phyloP scores from a whole-genome alignment of 2,797 vertebrate species.

The Mallotus villosus region DNA sequence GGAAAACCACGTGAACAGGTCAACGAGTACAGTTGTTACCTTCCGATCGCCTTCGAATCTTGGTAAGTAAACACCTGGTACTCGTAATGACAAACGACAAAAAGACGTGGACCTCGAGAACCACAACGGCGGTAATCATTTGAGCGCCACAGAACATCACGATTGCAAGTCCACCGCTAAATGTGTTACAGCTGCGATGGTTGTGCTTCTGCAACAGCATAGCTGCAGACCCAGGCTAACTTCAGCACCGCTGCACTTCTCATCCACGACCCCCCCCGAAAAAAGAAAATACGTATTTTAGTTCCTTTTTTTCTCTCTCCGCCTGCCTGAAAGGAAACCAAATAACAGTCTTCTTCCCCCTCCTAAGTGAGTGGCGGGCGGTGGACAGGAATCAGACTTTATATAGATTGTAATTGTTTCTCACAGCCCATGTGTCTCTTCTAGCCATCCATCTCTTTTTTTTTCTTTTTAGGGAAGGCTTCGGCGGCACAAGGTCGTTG shows the following conservation, averaged over 20 bases:
- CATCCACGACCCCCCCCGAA: conserved; percentile 44
- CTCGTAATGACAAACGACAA: too few relatives aligned
- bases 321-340: conserved; percentile 53
- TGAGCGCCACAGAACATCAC: too few relatives aligned
- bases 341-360: conserved; percentile 64
- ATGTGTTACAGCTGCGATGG: neutral
- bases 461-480: conserved; percentile 64
- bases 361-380: conserved; percentile 62
- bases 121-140: too few relatives aligned
- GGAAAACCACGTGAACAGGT: too few relatives aligned
- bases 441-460: conserved; percentile 67
- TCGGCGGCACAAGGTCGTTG: conserved; percentile 76
- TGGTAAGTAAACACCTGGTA: too few relatives aligned
- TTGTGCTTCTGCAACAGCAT: neutral
- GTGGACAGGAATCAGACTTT: conserved; percentile 73
- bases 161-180: neutral
- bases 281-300: conserved; percentile 53
- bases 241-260: conserved; percentile 44
- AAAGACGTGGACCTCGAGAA: too few relatives aligned
- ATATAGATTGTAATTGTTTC: conserved; percentile 80
- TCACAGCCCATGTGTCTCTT: conserved; percentile 68
- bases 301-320: conserved; percentile 31
- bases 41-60: too few relatives aligned
- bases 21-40: too few relatives aligned
- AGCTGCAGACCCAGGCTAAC: neutral